A percentile compares a stretch with the other conserved stretches of the same genome.
Evolutionary conservation across 2,888 invertebrate species (phyloP).

Genomic region (Apoda limacodes): DNA sequence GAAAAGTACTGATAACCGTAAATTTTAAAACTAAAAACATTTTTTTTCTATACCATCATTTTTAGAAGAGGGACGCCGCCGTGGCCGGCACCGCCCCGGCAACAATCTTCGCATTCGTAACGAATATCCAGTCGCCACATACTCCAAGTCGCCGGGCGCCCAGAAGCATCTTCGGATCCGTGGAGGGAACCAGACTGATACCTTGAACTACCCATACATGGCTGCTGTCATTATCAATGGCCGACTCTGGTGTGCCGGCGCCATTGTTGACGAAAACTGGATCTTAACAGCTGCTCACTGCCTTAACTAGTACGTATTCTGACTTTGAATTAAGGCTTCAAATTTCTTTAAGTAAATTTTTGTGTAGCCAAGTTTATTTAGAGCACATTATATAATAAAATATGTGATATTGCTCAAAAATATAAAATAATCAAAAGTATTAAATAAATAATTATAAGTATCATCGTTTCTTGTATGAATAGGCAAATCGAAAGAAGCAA

Average conservation of each 20-base stretch:
- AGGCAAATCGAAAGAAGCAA: no score
- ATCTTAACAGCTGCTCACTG: conserved; percentile 58
- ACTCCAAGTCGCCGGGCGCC: conserved; percentile 18
- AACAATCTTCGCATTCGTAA: conserved; percentile 29
- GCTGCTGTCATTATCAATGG: conserved; percentile 56
- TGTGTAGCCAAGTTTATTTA: background rate
- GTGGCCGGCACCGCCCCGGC: conserved; percentile 17
- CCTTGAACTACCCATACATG: conserved; percentile 50
- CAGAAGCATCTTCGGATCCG: conserved; percentile 28
- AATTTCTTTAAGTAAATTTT: no score
- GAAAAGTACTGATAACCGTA: no score
- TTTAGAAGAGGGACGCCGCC: conserved; percentile 22
- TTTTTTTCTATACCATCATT: no score
- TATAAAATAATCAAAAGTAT: no score
- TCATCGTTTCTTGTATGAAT: no score
- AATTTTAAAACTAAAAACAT: no score
- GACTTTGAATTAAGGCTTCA: no score
- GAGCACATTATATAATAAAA: background rate
- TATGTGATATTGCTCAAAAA: background rate
- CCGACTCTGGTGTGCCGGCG: conserved; percentile 53
- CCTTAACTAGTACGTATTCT: conserved; percentile 59
- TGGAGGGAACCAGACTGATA: conserved; percentile 39
- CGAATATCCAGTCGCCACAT: conserved; percentile 12
- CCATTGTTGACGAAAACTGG: conserved; percentile 56
- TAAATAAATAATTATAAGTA: no score